Conservation (phyloP, 64 coral and sea anemone genomes). For the Actinia tenebrosa region DNA sequence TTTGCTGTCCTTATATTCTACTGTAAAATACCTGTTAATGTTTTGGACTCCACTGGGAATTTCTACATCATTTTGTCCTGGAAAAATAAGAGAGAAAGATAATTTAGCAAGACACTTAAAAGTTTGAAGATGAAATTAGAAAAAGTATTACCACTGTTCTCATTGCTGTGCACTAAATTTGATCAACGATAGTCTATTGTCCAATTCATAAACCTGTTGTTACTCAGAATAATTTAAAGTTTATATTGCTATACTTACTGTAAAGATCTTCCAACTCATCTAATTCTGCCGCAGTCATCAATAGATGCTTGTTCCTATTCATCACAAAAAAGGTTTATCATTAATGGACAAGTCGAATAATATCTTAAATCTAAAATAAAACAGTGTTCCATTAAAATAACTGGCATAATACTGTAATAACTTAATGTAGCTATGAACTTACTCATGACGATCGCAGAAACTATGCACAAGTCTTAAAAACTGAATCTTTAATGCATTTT, state of each 20-base stretch:
- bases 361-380: background rate
- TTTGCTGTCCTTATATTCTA: background rate
- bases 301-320: slow-evolving; percentile 79
- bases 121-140: background rate
- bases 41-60: slow-evolving; percentile 55
- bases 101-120: background rate
- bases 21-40: slow-evolving; percentile 48
- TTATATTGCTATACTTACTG: slow-evolving; percentile 37
- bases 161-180: no score
- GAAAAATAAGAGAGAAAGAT: background rate
- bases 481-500: slow-evolving; percentile 89
- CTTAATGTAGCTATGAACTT: background rate
- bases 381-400: no score
- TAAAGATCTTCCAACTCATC: slow-evolving; percentile 88
- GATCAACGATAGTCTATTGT: no score
- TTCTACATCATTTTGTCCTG: slow-evolving; percentile 92
- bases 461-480: slow-evolving; percentile 95
- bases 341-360: background rate
- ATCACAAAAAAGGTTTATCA: background rate
- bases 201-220: no score
- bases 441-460: slow-evolving; percentile 92
- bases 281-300: slow-evolving; percentile 68
- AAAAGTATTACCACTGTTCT: no score
- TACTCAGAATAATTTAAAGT: no score
- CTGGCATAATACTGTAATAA: no score